Percentiles rank a stretch among this genome's conserved stretches.
phyloP scores from a whole-genome alignment of 2,797 vertebrate genomes.

The Sebastes wilsoni region DNA sequence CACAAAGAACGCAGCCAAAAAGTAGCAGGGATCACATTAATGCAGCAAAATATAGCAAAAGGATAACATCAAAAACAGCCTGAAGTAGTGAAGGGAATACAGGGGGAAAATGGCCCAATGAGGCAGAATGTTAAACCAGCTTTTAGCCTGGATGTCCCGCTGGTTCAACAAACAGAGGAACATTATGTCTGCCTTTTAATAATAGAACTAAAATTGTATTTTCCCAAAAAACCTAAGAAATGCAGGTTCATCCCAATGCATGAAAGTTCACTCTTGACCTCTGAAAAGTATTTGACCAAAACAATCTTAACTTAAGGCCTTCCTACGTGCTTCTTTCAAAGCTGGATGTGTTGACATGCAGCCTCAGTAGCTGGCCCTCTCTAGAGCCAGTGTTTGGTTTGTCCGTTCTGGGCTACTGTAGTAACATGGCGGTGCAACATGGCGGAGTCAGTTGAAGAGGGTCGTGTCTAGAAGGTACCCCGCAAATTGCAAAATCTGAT shows the following conservation, averaged over 20 bases:
- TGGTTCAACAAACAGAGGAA: slow-evolving; percentile 8
- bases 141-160: background rate
- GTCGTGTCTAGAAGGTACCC: too few species aligned
- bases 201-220: background rate
- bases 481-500: too few species aligned
- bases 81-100: background rate
- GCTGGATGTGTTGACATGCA: background rate
- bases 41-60: background rate
- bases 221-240: background rate
- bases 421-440: too few species aligned
- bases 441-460: too few species aligned
- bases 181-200: background rate
- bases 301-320: background rate
- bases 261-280: background rate
- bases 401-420: too few species aligned
- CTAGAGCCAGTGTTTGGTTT: too few species aligned
- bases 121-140: slow-evolving; percentile 8
- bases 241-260: background rate
- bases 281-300: background rate
- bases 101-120: background rate
- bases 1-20: slow-evolving; percentile 1
- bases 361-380: background rate
- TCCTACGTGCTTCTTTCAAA: background rate
- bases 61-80: background rate
- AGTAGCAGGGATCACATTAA: slow-evolving; percentile 17